These are phyloP conservation scores for Acanthurus tractus DNA, from an alignment of 2,797 vertebrate species.

Conservation along the genomic window DNA sequence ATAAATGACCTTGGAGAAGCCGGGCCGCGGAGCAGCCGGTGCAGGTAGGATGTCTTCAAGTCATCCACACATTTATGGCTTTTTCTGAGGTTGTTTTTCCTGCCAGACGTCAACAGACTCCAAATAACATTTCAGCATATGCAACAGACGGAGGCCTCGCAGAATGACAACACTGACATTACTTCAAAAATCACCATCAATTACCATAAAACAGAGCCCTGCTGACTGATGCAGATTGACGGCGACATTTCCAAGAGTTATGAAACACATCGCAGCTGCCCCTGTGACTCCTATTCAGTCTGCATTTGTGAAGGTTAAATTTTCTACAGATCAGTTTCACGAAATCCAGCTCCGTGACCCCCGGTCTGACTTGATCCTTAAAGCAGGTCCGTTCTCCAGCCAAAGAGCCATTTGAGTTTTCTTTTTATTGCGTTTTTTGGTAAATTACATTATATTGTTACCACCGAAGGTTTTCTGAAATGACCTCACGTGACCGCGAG, in stretches of 20 bases:
- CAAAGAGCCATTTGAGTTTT: slow-evolving; percentile 37
- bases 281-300: slow-evolving; percentile 24
- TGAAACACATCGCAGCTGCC: slow-evolving; percentile 41
- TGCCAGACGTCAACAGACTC: slow-evolving; percentile 45
- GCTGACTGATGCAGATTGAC: slow-evolving; percentile 63
- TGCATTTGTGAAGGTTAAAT: slow-evolving; percentile 18
- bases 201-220: slow-evolving; percentile 49
- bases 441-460: slow-evolving; percentile 44
- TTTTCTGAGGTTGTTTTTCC: slow-evolving; percentile 60
- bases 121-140: slow-evolving; percentile 50
- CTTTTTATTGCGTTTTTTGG: slow-evolving; percentile 49
- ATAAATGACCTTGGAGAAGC: slow-evolving; percentile 53
- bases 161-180: slow-evolving; percentile 31
- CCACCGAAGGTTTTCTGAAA: slow-evolving; percentile 43
- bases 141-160: slow-evolving; percentile 53
- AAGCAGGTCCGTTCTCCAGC: slow-evolving; percentile 30
- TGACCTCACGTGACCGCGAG: slow-evolving; percentile 55
- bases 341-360: slow-evolving; percentile 41
- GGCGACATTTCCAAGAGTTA: slow-evolving; percentile 47
- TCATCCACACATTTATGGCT: slow-evolving; percentile 58
- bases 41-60: slow-evolving; percentile 62
- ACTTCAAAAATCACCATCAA: slow-evolving; percentile 50
- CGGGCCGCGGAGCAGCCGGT: slow-evolving; percentile 36
- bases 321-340: slow-evolving; percentile 29
- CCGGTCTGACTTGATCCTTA: slow-evolving; percentile 29